Conservation (phyloP, 2,113 vertebrate species). For the Cyprinodon tularosa region DNA sequence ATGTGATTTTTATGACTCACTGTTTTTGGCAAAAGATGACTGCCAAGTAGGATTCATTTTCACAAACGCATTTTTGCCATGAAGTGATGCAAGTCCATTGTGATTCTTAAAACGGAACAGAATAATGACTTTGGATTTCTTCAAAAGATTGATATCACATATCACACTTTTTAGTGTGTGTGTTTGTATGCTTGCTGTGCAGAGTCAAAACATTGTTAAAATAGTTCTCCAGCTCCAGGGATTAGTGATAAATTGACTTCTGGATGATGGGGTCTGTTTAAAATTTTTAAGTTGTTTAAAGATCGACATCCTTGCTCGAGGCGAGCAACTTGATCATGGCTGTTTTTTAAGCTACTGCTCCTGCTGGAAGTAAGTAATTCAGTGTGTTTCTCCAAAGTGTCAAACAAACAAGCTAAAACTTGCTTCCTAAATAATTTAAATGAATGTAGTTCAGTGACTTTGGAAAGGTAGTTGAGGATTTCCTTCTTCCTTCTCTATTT, state of each 20-base stretch:
- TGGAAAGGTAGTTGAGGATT: background rate
- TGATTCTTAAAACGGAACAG: constrained; percentile 11
- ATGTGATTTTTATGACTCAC: constrained; percentile 51
- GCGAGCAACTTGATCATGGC: background rate
- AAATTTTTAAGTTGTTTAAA: background rate
- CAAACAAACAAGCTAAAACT: background rate
- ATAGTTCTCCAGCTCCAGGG: constrained; percentile 5
- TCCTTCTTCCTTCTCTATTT: background rate
- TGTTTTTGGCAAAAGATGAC: constrained; percentile 45
- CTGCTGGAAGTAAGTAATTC: background rate
- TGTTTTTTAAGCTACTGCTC: background rate
- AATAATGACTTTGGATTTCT: background rate
- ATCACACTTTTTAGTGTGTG: background rate
- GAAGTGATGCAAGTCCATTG: constrained; percentile 50
- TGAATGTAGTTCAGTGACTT: background rate
- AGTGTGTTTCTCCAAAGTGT: background rate
- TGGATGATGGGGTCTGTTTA: background rate
- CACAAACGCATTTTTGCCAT: constrained; percentile 43
- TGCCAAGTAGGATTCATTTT: constrained; percentile 64
- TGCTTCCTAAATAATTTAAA: background rate
- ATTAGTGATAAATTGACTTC: background rate
- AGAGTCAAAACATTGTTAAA: background rate
- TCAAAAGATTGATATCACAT: background rate
- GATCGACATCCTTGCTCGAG: background rate
- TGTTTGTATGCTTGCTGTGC: background rate